A percentile compares a stretch with the other conserved stretches of the same genome.
Evolutionary conservation across 2,113 vertebrate species (phyloP).

Genomic region (Coturnix japonica): DNA sequence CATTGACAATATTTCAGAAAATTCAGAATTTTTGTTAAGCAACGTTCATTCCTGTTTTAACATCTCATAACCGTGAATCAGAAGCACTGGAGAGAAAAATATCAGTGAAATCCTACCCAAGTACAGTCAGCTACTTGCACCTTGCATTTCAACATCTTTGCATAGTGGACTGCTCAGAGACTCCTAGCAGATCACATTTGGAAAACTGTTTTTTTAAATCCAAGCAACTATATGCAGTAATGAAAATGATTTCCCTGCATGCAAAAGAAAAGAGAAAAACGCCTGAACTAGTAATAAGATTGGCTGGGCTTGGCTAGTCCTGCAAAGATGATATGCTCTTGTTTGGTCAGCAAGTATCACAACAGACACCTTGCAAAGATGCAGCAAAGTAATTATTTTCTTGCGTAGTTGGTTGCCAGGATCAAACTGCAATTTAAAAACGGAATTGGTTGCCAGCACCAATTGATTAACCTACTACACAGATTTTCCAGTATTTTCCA

Average conservation of each 20-base stretch:
- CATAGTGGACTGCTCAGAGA: not conserved
- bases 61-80: not conserved
- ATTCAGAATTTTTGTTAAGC: not conserved
- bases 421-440: conserved; percentile 41
- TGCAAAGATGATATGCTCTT: not conserved
- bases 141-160: not conserved
- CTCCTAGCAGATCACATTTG: not conserved
- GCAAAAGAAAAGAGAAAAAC: not conserved
- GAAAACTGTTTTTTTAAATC: accelerated
- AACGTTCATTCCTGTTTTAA: not conserved
- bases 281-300: not conserved
- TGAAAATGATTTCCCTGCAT: not conserved
- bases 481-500: not conserved
- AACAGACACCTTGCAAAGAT: conserved; percentile 67
- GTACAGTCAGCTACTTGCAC: not conserved
- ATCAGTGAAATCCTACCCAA: not conserved
- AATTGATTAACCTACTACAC: conserved; percentile 30
- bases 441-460: not conserved
- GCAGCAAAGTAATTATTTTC: conserved; percentile 57
- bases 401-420: not conserved
- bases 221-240: not conserved
- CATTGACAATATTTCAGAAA: not conserved
- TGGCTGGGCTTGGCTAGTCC: not conserved
- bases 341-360: conserved; percentile 38
- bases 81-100: conserved; percentile 19